Percentiles rank a stretch among this genome's conserved stretches.
phyloP scores from a whole-genome alignment of 2,113 vertebrate species.

The Eira barbara region DNA sequence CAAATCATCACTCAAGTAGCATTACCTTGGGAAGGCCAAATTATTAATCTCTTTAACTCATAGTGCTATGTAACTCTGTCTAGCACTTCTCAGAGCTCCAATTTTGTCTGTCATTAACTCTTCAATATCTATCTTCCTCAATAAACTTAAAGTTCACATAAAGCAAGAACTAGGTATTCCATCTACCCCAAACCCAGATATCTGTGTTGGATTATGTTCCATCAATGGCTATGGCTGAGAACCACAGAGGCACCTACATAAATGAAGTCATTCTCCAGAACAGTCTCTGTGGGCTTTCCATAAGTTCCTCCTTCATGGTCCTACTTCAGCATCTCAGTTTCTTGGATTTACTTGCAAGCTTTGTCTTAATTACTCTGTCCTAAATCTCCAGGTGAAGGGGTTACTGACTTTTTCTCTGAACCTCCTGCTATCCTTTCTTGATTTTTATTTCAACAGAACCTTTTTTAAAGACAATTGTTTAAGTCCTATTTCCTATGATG shows the following conservation, averaged over 20 bases:
- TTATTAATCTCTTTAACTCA: not conserved
- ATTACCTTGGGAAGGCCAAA: accelerated
- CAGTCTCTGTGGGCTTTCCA: not conserved
- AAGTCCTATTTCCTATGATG: not conserved
- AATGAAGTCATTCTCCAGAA: not conserved
- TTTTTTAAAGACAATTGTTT: not conserved
- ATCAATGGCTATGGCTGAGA: not conserved
- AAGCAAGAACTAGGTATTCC: not conserved
- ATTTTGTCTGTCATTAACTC: not conserved
- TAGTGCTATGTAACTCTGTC: not conserved
- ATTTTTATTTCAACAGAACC: not conserved
- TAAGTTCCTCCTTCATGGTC: accelerated
- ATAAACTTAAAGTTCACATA: not conserved
- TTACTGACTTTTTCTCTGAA: not conserved
- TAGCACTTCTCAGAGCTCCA: not conserved
- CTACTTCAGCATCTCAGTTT: not conserved
- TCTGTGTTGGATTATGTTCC: not conserved
- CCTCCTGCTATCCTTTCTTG: not conserved
- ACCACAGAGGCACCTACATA: not conserved
- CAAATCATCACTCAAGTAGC: not conserved
- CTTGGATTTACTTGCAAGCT: not conserved
- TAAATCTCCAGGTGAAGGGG: not conserved
- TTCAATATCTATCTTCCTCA: not conserved
- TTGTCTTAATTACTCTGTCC: not conserved
- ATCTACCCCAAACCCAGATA: too few relatives aligned